Percentiles rank a stretch among this genome's conserved stretches.
phyloP scores from a whole-genome alignment of 2,888 invertebrate genomes.

The Augochlorella aurata region DNA sequence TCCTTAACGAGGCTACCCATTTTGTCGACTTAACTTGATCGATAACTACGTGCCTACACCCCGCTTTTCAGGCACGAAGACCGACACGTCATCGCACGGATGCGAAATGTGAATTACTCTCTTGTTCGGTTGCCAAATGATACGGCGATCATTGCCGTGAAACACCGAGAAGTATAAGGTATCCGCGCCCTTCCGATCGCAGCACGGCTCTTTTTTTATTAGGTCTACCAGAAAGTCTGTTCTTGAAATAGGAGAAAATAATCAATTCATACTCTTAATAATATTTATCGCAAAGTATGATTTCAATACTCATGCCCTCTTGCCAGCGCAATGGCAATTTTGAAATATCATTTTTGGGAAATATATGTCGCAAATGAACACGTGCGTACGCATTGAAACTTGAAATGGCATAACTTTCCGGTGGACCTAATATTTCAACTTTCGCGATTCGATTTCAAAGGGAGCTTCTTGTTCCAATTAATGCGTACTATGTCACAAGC shows the following conservation, averaged over 20 bases:
- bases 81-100: slow-evolving; percentile 63
- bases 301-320: too few relatives aligned
- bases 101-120: slow-evolving; percentile 57
- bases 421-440: too few relatives aligned
- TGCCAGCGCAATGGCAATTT: too few relatives aligned
- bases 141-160: slow-evolving; percentile 26
- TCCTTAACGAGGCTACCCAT: slow-evolving; percentile 78
- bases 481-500: too few relatives aligned
- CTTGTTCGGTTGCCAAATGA: slow-evolving; percentile 33
- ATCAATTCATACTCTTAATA: too few relatives aligned
- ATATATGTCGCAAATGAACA: too few relatives aligned
- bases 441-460: not conserved
- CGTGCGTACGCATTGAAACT: too few relatives aligned
- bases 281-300: too few relatives aligned
- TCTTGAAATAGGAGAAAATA: too few relatives aligned
- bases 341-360: too few relatives aligned
- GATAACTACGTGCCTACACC: slow-evolving; percentile 76
- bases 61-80: slow-evolving; percentile 63
- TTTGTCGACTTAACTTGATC: slow-evolving; percentile 78
- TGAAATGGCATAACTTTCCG: too few relatives aligned
- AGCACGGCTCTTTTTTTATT: not conserved
- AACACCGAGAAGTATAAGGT: not conserved
- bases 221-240: too few relatives aligned
- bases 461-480: not conserved
- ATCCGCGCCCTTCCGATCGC: not conserved